Conservation (phyloP, 2,797 vertebrate genomes). For the Poliocrania exsul region DNA sequence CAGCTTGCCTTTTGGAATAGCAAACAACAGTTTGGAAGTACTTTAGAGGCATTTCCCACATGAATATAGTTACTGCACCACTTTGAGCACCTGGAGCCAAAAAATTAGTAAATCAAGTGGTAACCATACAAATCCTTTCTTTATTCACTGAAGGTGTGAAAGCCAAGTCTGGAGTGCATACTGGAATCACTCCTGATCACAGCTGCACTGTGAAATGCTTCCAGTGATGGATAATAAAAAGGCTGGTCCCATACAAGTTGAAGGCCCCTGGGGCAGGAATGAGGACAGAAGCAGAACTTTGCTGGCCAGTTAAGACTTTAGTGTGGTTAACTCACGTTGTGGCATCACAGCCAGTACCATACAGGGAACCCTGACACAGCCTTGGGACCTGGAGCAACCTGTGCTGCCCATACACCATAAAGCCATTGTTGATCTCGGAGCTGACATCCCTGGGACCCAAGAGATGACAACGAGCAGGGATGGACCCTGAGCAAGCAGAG, state of each 20-base stretch:
- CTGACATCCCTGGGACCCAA: not conserved
- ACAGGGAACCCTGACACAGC: not conserved
- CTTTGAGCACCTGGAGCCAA: not conserved
- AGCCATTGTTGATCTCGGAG: not conserved
- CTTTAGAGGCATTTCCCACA: not conserved
- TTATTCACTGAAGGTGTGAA: not conserved
- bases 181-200: not conserved
- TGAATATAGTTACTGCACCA: not conserved
- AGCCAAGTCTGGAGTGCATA: not conserved
- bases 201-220: not conserved
- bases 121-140: not conserved
- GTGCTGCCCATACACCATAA: fast-evolving
- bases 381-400: not conserved
- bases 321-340: not conserved
- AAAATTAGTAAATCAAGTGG: not conserved
- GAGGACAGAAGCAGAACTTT: not conserved
- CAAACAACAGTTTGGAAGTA: not conserved
- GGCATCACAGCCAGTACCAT: not conserved
- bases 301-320: not conserved
- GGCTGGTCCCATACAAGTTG: fast-evolving
- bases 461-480: not conserved
- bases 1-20: not conserved
- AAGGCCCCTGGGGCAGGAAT: not conserved
- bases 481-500: not conserved
- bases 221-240: not conserved